These are phyloP conservation scores for Apteryx owenii DNA, from an alignment of 2,113 vertebrate species.

Conservation along the genomic window DNA sequence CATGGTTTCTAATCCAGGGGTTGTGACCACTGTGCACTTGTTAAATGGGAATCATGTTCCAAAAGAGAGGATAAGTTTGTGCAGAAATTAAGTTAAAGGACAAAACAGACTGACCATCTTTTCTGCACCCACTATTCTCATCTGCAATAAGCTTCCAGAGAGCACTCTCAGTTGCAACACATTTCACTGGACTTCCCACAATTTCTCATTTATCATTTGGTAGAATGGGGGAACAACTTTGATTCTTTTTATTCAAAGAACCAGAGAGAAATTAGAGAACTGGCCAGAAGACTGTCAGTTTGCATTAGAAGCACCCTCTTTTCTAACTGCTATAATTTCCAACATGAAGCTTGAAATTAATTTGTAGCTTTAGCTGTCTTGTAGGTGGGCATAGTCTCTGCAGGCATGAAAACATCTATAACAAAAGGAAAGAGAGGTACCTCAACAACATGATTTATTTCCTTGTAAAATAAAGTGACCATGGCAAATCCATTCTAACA, in stretches of 20 bases:
- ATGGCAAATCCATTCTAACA: not conserved
- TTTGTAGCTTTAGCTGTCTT: not conserved
- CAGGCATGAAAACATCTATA: not conserved
- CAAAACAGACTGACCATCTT: not conserved
- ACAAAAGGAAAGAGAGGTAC: not conserved
- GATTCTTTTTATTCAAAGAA: not conserved
- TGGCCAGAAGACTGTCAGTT: not conserved
- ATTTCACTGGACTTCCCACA: not conserved
- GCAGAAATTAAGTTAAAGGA: not conserved
- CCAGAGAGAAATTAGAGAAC: not conserved
- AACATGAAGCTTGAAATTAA: not conserved
- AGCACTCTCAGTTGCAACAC: not conserved
- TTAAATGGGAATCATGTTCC: not conserved
- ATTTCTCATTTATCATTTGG: not conserved
- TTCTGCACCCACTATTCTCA: not conserved
- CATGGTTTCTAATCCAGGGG: not conserved
- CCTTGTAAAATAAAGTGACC: not conserved
- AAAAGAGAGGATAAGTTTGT: not conserved
- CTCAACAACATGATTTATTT: not conserved
- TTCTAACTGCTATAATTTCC: not conserved
- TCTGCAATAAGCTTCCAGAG: not conserved
- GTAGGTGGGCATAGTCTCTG: not conserved
- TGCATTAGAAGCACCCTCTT: not conserved
- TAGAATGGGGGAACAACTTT: not conserved
- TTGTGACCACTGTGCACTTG: not conserved